Percentiles rank a stretch among this genome's conserved stretches.
Evolutionary conservation across 2,888 invertebrate species (phyloP).

Genomic region (Ectemnius cavifrons): DNA sequence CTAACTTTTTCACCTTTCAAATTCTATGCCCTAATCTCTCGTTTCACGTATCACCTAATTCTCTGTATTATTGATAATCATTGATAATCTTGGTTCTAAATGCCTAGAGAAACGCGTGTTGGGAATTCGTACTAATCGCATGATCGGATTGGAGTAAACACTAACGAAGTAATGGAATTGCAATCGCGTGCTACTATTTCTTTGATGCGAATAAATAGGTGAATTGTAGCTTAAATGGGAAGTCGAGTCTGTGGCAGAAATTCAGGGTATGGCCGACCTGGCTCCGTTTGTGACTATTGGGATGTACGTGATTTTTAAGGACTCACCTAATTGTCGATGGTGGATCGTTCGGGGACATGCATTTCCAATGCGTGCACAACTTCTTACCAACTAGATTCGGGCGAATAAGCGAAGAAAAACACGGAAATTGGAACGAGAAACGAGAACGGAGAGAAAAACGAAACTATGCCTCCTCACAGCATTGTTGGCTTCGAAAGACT

Average conservation of each 20-base stretch:
- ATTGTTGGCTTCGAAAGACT: slow-evolving; percentile 61
- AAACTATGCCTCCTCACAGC: slow-evolving; percentile 60
- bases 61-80: too few species aligned
- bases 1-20: slow-evolving; percentile 49
- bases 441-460: slow-evolving; percentile 58
- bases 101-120: too few species aligned
- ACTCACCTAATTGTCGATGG: slow-evolving; percentile 48
- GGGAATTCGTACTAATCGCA: too few species aligned
- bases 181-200: too few species aligned
- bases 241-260: too few species aligned
- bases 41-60: neutral
- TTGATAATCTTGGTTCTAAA: too few species aligned
- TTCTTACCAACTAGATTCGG: slow-evolving; percentile 27
- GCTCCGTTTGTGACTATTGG: neutral
- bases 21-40: slow-evolving; percentile 9
- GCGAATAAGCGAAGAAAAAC: slow-evolving; percentile 58
- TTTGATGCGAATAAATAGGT: too few species aligned
- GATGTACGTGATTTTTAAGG: neutral
- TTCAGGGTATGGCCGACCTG: slow-evolving; percentile 41
- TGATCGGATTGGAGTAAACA: too few species aligned
- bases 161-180: too few species aligned
- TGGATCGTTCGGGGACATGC: slow-evolving; percentile 21
- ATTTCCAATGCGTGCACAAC: slow-evolving; percentile 34
- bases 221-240: too few species aligned
- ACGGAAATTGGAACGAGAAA: slow-evolving; percentile 62